Conservation (phyloP, 2,797 vertebrate genomes). For the Spinus olivaceus region DNA sequence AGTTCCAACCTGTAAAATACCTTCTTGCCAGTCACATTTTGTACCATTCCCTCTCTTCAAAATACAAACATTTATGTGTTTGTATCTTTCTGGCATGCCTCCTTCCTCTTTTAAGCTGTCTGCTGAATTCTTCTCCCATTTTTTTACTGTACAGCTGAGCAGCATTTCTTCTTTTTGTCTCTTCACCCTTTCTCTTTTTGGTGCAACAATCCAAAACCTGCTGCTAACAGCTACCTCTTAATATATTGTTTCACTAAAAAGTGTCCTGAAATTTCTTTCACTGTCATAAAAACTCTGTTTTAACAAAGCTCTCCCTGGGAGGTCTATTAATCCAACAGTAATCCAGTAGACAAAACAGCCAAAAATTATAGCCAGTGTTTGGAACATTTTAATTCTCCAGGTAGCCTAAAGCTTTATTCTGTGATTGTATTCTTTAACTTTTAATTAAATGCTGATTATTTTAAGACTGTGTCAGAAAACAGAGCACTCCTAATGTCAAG, state of each 20-base stretch:
- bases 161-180: not conserved
- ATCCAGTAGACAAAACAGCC: not conserved
- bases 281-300: not conserved
- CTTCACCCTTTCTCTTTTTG: not conserved
- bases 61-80: not conserved
- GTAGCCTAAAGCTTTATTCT: not conserved
- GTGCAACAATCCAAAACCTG: not conserved
- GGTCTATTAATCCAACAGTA: not conserved
- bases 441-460: not conserved
- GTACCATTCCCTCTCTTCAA: not conserved
- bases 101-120: not conserved
- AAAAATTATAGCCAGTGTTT: not conserved
- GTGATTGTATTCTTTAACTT: not conserved
- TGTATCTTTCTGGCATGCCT: not conserved
- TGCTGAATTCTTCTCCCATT: not conserved
- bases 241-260: not conserved
- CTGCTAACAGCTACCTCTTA: not conserved
- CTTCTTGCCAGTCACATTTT: not conserved
- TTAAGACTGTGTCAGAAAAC: not conserved
- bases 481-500: not conserved
- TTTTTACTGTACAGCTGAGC: not conserved
- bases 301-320: not conserved
- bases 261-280: not conserved
- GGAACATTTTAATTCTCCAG: not conserved
- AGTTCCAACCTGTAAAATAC: not conserved